These are phyloP conservation scores for Loriculus beryllinus DNA, from an alignment of 2,797 vertebrate species.

Conservation along the genomic window DNA sequence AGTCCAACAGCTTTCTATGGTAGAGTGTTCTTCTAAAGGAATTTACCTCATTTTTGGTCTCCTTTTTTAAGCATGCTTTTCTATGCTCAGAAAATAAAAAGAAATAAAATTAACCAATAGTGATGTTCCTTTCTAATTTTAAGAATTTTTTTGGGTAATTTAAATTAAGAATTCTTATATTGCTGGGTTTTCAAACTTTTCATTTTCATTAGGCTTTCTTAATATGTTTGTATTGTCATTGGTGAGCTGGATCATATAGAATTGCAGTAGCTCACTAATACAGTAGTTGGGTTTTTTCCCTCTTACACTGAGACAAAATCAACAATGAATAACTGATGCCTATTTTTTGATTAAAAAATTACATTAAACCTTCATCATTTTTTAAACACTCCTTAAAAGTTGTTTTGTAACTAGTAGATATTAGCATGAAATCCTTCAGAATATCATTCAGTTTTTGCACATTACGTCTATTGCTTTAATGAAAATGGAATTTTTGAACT, in stretches of 20 bases:
- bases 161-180: not conserved
- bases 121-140: not conserved
- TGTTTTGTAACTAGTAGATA: not conserved
- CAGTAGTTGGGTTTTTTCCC: not conserved
- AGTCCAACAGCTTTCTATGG: not conserved
- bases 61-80: not conserved
- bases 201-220: not conserved
- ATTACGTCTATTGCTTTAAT: not conserved
- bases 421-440: not conserved
- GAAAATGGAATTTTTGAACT: not conserved
- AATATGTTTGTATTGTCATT: not conserved
- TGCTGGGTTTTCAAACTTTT: not conserved
- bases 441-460: not conserved
- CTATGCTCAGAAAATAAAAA: not conserved
- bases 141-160: not conserved
- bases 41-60: not conserved
- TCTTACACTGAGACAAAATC: not conserved
- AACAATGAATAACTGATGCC: not conserved
- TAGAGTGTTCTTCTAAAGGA: not conserved
- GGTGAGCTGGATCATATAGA: not conserved
- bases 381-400: not conserved
- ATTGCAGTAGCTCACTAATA: not conserved
- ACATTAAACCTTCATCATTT: not conserved
- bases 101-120: rapidly evolving
- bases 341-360: not conserved